These are phyloP conservation scores for Petromus typicus DNA, from an alignment of 2,113 vertebrate species.

Conservation along the genomic window DNA sequence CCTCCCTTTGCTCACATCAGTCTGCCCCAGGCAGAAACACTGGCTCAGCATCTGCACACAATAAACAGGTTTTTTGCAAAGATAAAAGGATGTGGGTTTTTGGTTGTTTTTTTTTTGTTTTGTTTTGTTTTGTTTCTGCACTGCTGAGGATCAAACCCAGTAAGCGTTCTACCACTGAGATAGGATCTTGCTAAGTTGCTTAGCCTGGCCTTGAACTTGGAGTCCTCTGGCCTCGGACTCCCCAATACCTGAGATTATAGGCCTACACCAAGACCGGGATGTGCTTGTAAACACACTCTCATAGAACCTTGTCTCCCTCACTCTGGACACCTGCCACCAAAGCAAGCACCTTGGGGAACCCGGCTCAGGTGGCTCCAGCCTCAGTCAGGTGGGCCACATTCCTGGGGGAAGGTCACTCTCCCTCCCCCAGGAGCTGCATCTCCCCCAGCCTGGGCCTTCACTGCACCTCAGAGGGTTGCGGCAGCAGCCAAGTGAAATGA, in stretches of 20 bases:
- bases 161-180: background rate
- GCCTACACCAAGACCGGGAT: background rate
- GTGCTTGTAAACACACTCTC: conserved; percentile 42
- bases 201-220: background rate
- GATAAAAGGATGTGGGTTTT: conserved; percentile 68
- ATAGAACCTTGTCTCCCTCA: background rate
- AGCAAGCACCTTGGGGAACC: conserved; percentile 19
- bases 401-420: background rate
- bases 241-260: background rate
- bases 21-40: background rate
- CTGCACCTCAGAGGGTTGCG: background rate
- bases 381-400: background rate
- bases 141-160: background rate
- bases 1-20: background rate
- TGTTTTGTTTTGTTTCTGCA: background rate
- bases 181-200: background rate
- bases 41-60: conserved; percentile 26
- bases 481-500: conserved; percentile 56
- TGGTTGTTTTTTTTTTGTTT: too few relatives aligned
- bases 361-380: background rate
- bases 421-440: background rate
- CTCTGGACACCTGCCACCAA: background rate
- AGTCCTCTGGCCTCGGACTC: background rate
- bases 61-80: conserved; percentile 48
- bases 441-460: background rate